Percentiles rank a stretch among this genome's conserved stretches.
These are phyloP conservation scores for Paracanthobrama guichenoti DNA, from an alignment of 2,113 vertebrate species.

Conservation along the genomic window DNA sequence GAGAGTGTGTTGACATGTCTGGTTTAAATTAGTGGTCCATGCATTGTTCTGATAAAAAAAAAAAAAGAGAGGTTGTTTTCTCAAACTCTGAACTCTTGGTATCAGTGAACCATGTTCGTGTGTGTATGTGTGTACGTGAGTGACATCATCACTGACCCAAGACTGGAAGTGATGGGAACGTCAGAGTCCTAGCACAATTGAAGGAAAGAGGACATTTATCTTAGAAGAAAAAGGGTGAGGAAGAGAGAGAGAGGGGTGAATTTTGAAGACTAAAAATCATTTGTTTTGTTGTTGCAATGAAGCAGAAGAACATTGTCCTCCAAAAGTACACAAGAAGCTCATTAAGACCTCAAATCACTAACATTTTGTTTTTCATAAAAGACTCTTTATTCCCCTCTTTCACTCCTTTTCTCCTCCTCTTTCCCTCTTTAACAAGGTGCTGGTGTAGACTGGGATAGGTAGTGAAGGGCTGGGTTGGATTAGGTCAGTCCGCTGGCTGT, in stretches of 20 bases:
- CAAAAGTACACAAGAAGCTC: conserved; percentile 2
- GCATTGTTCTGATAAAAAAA: conserved; percentile 24
- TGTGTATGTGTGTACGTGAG: neutral
- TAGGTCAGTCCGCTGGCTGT: neutral
- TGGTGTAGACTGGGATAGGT: neutral
- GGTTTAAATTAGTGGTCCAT: conserved; percentile 41
- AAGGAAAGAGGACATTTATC: conserved; percentile 45
- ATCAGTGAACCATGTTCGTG: neutral
- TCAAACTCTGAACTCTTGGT: conserved; percentile 9
- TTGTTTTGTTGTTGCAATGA: neutral
- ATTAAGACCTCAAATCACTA: conserved; percentile 4
- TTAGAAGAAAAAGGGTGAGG: conserved; percentile 33
- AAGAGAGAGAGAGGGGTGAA: neutral
- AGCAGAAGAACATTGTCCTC: neutral
- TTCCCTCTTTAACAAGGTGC: conserved; percentile 25
- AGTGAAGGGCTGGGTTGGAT: conserved; percentile 32
- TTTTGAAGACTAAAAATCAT: conserved; percentile 3
- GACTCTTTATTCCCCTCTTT: conserved; percentile 9
- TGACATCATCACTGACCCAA: conserved; percentile 15
- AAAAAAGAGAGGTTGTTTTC: conserved; percentile 19
- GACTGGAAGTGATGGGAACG: conserved; percentile 28
- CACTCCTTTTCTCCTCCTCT: neutral
- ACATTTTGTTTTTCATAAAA: neutral
- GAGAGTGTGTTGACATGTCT: conserved; percentile 21
- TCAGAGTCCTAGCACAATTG: conserved; percentile 42